Evolutionary conservation across 2,888 invertebrate species (phyloP), one percentile per base, ranked within the genome.

Genomic region (Idaea straminata): DNA sequence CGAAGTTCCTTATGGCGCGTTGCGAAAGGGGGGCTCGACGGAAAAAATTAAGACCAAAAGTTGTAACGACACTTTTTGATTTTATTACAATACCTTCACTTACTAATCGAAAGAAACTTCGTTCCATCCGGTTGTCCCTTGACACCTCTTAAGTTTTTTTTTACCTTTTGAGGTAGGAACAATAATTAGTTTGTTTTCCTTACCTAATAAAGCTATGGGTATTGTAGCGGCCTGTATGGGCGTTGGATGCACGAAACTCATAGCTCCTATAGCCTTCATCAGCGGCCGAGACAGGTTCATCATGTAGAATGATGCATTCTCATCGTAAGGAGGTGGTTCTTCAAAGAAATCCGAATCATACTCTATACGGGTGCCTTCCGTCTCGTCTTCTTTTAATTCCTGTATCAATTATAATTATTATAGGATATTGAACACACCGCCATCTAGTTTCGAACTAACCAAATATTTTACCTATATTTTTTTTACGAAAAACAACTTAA

Each of bases 181-280:
- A n/a, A 25, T 25, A 25, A 25, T 25, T 2, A 3, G 25, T 25
- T 25, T 25, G 25, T 25, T 2, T 25, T 0, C 34, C 80, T 76
- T 80, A 94, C 95, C 95, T 74, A 97, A 92, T 66, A 99, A 91
- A 4, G 98, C 99, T 10, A 99, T 94, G 0, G 99, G 99, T 83
- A 99, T 97, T 0, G 99, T 98, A 0, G 98, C 96, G 0, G 98
- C 95, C 88, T 99, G 99, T 79, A 99, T 99, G 0, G 99, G 99
- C 0, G 99, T 99, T 0, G 99, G 99, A 82, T 97, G 97, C 5
- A 96, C 95, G 87, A 97, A 99, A 75, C 97, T 98, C 87, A 99
- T 94, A 1, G 96, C 94, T 0, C 96, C 95, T 59, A 99, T 96
- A 0, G 99, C 97, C 85, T 99, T 98, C 81, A 99, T 93, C 38